phyloP scores from a whole-genome alignment of 2,888 invertebrate genomes.

The Pinctada fucata region DNA sequence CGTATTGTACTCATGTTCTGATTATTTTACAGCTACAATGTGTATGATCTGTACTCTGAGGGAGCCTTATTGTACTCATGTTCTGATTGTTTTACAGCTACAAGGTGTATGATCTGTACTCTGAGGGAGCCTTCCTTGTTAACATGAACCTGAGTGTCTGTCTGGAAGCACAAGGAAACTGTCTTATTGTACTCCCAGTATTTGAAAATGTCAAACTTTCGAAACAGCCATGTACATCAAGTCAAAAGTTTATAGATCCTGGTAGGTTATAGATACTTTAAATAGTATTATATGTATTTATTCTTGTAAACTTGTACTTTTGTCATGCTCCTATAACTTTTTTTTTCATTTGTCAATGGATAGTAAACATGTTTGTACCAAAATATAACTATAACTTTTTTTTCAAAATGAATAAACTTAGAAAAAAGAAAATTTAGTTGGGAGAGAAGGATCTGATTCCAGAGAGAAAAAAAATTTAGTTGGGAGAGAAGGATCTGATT shows the following conservation, averaged over 20 bases:
- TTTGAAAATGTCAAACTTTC: not conserved
- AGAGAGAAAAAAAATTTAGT: too few relatives aligned
- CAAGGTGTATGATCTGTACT: not conserved
- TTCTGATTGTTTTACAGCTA: not conserved
- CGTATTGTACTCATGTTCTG: not conserved
- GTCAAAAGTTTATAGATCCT: not conserved
- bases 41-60: not conserved
- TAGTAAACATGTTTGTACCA: too few relatives aligned
- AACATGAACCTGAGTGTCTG: not conserved
- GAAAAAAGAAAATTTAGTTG: too few relatives aligned
- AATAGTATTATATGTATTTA: too few relatives aligned
- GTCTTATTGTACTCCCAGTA: not conserved
- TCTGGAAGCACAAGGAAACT: not conserved
- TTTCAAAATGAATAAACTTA: too few relatives aligned
- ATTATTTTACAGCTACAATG: not conserved
- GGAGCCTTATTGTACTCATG: not conserved
- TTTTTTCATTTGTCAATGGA: too few relatives aligned
- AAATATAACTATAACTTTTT: too few relatives aligned
- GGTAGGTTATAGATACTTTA: not conserved
- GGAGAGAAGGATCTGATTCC: too few relatives aligned
- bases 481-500: too few relatives aligned
- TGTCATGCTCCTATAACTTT: too few relatives aligned
- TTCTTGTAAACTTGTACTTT: too few relatives aligned
- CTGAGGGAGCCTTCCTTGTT: not conserved
- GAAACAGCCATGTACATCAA: not conserved